These are phyloP conservation scores for Halcyon leucocephala DNA, from an alignment of 2,797 vertebrate species.

Conservation along the genomic window DNA sequence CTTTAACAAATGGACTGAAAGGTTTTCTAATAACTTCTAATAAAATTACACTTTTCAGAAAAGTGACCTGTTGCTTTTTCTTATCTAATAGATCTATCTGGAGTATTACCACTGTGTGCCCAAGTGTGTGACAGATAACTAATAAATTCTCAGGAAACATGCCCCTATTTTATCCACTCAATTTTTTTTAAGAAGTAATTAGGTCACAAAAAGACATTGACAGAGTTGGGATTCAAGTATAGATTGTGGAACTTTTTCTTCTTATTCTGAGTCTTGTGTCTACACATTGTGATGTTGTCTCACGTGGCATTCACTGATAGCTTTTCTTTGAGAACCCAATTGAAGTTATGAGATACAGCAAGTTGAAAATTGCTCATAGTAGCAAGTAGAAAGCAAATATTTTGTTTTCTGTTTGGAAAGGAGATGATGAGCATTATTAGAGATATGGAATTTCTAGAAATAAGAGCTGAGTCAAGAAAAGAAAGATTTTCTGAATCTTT, in stretches of 20 bases:
- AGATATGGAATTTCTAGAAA: neutral
- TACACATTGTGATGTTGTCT: neutral
- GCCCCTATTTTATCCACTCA: neutral
- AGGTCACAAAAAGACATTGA: neutral
- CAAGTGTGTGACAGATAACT: neutral
- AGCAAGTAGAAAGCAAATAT: neutral
- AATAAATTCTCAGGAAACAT: neutral
- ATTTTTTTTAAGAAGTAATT: neutral
- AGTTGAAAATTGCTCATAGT: neutral
- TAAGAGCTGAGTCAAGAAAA: neutral
- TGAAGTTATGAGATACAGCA: neutral
- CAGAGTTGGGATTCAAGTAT: neutral
- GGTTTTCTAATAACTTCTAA: constrained; percentile 17
- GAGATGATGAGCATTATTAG: neutral
- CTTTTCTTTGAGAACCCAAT: neutral
- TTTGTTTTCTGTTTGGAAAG: neutral
- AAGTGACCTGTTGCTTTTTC: neutral
- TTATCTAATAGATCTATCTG: neutral
- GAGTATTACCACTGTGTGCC: neutral
- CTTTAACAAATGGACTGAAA: constrained; percentile 43
- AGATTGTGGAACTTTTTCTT: neutral
- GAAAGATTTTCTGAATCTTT: neutral
- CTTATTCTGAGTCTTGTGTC: neutral
- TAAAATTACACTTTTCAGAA: neutral
- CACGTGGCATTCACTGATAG: neutral